Percentiles rank a stretch among this genome's conserved stretches.
Conservation (phyloP, 1,140 invertebrate genomes). For the Drosophila auraria region DNA sequence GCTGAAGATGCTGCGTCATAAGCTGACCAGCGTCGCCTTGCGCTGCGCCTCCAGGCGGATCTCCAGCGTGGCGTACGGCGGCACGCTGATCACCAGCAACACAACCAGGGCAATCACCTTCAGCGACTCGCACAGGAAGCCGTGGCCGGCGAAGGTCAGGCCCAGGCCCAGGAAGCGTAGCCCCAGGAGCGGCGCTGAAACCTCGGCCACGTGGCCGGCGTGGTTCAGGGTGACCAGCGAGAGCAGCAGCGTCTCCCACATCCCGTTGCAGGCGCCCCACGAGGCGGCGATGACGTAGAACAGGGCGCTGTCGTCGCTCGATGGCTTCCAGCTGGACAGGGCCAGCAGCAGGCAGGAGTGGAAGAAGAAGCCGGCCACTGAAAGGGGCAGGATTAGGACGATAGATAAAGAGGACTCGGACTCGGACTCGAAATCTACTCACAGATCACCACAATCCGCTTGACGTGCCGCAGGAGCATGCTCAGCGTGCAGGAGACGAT, state of each 20-base stretch:
- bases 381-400: conserved; percentile 21
- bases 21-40: conserved; percentile 80
- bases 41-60: conserved; percentile 82
- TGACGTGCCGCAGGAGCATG: conserved; percentile 88
- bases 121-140: conserved; percentile 81
- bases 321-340: conserved; percentile 88
- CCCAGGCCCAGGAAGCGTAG: conserved; percentile 78
- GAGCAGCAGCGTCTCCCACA: conserved; percentile 89
- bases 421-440: conserved; percentile 25
- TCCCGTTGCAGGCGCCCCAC: conserved; percentile 91
- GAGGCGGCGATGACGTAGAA: conserved; percentile 90
- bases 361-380: conserved; percentile 89
- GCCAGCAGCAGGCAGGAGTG: conserved; percentile 89
- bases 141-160: conserved; percentile 81
- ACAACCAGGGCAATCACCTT: conserved; percentile 83
- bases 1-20: conserved; percentile 84
- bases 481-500: conserved; percentile 89
- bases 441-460: conserved; percentile 88
- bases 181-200: conserved; percentile 69
- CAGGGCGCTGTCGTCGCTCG: conserved; percentile 89
- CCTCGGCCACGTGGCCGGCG: conserved; percentile 67
- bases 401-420: not conserved
- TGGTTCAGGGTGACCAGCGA: conserved; percentile 82
- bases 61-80: conserved; percentile 85
- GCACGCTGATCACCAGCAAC: conserved; percentile 84